These are phyloP conservation scores for Pyxicephalus adspersus DNA, from an alignment of 2,113 vertebrate genomes.

Conservation along the genomic window DNA sequence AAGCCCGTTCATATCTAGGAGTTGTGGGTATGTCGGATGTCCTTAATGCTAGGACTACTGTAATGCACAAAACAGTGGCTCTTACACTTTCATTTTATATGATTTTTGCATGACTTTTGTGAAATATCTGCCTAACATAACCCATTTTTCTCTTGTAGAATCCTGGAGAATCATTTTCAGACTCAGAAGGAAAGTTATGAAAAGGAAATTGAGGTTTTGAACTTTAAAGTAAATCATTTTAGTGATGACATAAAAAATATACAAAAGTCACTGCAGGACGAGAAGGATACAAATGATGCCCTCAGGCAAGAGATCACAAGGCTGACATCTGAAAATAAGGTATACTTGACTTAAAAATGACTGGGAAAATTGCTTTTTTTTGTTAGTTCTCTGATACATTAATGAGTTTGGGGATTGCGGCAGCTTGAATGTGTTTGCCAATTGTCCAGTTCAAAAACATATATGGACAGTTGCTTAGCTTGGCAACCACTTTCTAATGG, in stretches of 20 bases:
- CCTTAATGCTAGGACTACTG: too few species aligned
- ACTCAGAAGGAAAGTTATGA: constrained; percentile 85
- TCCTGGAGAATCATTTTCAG: constrained; percentile 85
- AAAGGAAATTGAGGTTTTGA: constrained; percentile 83
- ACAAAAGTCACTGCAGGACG: constrained; percentile 88
- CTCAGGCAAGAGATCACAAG: constrained; percentile 86
- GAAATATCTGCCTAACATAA: too few species aligned
- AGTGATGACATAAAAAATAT: constrained; percentile 86
- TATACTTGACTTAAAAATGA: constrained; percentile 59
- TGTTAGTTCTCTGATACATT: neutral
- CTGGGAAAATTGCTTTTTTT: neutral
- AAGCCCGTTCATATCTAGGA: too few species aligned
- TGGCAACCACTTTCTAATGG: too few species aligned
- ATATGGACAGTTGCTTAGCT: too few species aligned
- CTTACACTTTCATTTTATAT: too few species aligned
- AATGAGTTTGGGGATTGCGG: too few species aligned
- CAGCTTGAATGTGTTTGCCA: too few species aligned
- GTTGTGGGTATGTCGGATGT: too few species aligned
- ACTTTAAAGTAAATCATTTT: constrained; percentile 85
- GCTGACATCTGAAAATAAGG: constrained; percentile 88
- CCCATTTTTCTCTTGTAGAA: constrained; percentile 65
- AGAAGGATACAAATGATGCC: constrained; percentile 82
- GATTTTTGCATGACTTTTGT: neutral
- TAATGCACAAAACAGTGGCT: too few species aligned
- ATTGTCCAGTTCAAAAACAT: too few species aligned